Base-by-base conservation (phyloP, 2,797 vertebrate genomes). In the Leuciscus waleckii region DNA sequence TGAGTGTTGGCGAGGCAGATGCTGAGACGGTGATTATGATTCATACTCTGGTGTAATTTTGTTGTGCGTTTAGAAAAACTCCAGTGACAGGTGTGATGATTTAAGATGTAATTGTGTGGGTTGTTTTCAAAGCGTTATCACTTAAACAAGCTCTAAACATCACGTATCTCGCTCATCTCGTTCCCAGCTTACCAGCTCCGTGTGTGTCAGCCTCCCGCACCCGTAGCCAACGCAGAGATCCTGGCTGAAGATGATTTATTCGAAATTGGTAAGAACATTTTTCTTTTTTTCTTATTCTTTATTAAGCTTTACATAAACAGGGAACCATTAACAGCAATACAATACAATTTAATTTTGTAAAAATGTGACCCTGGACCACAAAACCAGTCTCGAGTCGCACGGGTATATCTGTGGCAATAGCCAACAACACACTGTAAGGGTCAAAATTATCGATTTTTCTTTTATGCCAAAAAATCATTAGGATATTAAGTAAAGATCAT, bases 181-280 rank as follows among this genome's bases (percentile, higher is more conserved):
- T 23, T 90, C 84, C 91, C 91, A 99, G 98, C 97, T 4, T 99
- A 98, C 92, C 98, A 98, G n/a, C 96, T 99, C 85, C 95, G 98
- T 89, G 95, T 97, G 51, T 99, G 98, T 94, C 97, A 98, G 54
- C 94, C 96, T n/a, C 98, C 97, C 54, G 91, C 95, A 81, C 92
- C 93, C 3, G 94, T 98, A 61, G 93, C 96, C 90, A 99, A 99
- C 84, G 97, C 97, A 80, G 97, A 98, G 81, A 93, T 97, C 92
- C 94, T 99, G 89, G 95, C 95, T 13, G 97, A 99, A 90, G 97
- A 98, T 89, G 96, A 98, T 79, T 96, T 98, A 94, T 98, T 98
- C 76, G 97, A 99, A 96, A 99, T 99, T 95, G 98, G 98, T 90
- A 89, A 87, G 73, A 65, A 32, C 54, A 16, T 4, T 11, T 41